Evolutionary conservation across 1,140 invertebrate species (phyloP), one percentile per base, ranked within the genome.

Genomic region (Atta colombica): DNA sequence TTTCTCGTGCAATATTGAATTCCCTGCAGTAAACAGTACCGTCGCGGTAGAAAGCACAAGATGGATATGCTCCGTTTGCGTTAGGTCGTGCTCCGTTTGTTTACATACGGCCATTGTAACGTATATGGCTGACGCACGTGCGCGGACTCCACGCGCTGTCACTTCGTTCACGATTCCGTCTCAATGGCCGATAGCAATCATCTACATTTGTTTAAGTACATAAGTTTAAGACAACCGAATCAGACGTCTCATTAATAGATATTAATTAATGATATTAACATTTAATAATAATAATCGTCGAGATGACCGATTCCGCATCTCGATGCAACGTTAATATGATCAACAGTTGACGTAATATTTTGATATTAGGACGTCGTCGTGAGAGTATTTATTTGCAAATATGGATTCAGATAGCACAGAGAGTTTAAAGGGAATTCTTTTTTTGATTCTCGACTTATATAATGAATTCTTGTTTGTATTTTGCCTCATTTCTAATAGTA

Each of bases 91-190:
- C 68, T 35, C 28, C 39, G 89, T 89, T 91, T 89, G 90, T 91
- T 91, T 89, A 91, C 90, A 78, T 80, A 71, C 88, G 35, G 66
- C 86, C 78, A 66, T 86, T 71, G 74, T 87, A 80, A 89, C 87
- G 69, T 91, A 31, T 45, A 72, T 77, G 51, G 51, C 81, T 71
- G 71, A 71, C 71, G 86, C 85, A 92, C 77, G 88, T 90, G 89
- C 65, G 86, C 74, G 53, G 35, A 77, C 60, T 31, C 65, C 71
- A 25, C 74, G 65, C 87, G 63, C 55, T 75, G 80, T 74, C 68
- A 60, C 25, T 82, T 21, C 68, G n/a, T 63, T 49, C 55, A 25
- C 45, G 87, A 84, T 60, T 74, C 28, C 28, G 14, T 74, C n/a
- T 75, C 69, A 61, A 82, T 82, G 80, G 2, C 18, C 18, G 68